Evolutionary conservation across 2,888 invertebrate genomes (phyloP), one percentile per base, ranked within the genome.

Genomic region (Epinotia bilunana): DNA sequence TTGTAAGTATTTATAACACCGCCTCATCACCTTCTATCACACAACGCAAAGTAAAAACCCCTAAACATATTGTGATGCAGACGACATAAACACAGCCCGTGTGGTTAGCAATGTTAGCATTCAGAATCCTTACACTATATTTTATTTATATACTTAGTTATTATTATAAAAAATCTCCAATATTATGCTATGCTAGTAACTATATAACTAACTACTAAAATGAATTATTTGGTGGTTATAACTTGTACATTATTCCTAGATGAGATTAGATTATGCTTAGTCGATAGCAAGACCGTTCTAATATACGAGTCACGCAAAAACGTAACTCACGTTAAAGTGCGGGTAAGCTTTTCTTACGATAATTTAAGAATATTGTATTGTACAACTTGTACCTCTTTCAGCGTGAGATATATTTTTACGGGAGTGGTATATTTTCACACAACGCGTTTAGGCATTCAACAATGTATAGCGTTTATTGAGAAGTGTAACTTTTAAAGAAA

Each of bases 221-320:
- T 86, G 86, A 88, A 88, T 90, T 90, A 91, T 92, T 93, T 93
- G 93, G 93, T 93, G 93, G 93, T 93, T 92, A 93, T 78, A 83
- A 86, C 86, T 93, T 93, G 93, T 93, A 93, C 92, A 91, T 90
- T 90, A 87, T 84, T 83, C 83, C 88, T 92, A 92, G 83, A 90
- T 90, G 91, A 92, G 91, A 91, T 91, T 90, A 90, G 86, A 91
- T 91, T 90, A 90, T 86, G 84, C 84, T 83, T 85, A 83, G 77
- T 80, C 80, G 80, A 80, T 69, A 73, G 60, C 65, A 23, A 67
- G 60, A 60, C 70, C 58, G 60, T 53, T 57, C 46, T 11, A 60
- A 60, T 55, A 53, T 23, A n/a, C 46, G 28, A 60, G 6, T 46
- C 69, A 60, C 43, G 46, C 57, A 46, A 60, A 60, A 46, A 46